Conservation (phyloP, 2,113 vertebrate genomes). For the Phodopus roborovskii region DNA sequence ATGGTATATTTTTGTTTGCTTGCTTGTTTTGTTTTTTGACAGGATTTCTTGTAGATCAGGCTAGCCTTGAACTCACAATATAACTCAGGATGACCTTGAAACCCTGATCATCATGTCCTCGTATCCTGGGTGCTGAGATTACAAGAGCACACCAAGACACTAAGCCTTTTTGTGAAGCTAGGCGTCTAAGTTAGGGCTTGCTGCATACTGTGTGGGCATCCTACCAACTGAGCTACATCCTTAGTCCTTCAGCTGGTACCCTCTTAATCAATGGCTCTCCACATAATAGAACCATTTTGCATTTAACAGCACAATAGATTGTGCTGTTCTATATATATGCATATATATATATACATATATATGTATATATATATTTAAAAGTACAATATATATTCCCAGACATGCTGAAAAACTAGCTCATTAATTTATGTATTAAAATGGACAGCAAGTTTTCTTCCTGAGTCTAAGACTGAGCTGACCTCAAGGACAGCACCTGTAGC, state of each 20-base stretch:
- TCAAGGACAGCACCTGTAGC: not conserved
- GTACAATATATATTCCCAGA: not conserved
- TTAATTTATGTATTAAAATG: not conserved
- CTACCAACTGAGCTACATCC: not conserved
- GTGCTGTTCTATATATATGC: not conserved
- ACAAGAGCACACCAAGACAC: not conserved
- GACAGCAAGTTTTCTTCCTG: not conserved
- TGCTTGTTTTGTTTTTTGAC: not conserved
- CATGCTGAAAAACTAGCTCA: not conserved
- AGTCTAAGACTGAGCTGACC: not conserved
- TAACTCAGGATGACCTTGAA: not conserved
- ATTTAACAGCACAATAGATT: not conserved
- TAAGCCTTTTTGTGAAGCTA: not conserved
- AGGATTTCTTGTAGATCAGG: not conserved
- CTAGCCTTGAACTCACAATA: not conserved
- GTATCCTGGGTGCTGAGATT: not conserved
- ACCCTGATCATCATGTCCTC: not conserved
- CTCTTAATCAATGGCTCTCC: not conserved
- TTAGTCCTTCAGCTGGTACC: not conserved
- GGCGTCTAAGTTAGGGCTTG: not conserved
- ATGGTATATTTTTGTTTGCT: not conserved
- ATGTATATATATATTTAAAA: not conserved
- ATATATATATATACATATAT: no score
- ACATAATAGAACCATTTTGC: not conserved
- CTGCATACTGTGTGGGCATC: no score